Conservation (phyloP, 2,797 vertebrate species). For the Halcyon chelicuti region DNA sequence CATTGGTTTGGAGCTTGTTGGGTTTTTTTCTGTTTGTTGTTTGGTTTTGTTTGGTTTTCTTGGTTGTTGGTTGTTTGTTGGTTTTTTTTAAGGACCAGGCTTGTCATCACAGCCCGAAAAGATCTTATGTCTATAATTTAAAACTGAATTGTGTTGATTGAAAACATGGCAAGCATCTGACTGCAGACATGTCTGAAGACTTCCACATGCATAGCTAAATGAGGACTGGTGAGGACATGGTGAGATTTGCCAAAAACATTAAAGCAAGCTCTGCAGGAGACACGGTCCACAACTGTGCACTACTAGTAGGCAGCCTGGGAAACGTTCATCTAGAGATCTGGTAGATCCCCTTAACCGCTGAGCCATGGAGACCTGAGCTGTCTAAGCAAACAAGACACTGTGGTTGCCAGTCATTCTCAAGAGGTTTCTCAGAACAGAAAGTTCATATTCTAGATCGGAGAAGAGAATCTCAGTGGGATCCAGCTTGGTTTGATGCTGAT, state of each 20-base stretch:
- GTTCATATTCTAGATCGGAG: not conserved
- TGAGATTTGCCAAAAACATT: slow-evolving; percentile 7
- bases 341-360: not conserved
- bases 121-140: slow-evolving; percentile 46
- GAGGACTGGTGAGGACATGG: slow-evolving; percentile 23
- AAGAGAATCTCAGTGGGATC: not conserved
- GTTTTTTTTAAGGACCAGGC: not conserved
- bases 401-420: not conserved
- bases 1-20: not conserved
- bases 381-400: not conserved
- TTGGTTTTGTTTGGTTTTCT: not conserved
- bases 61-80: not conserved
- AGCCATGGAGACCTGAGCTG: not conserved
- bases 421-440: not conserved
- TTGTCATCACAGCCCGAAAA: slow-evolving; percentile 10
- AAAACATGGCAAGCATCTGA: slow-evolving; percentile 42
- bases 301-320: not conserved
- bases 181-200: slow-evolving; percentile 51
- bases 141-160: slow-evolving; percentile 48
- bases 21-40: not conserved
- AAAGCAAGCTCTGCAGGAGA: not conserved
- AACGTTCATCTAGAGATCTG: not conserved
- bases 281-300: not conserved
- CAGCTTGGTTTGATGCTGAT: not conserved
- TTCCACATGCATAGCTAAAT: slow-evolving; percentile 20